Evolutionary conservation across 1,140 invertebrate species (phyloP).

Genomic region (Drosophila santomea): DNA sequence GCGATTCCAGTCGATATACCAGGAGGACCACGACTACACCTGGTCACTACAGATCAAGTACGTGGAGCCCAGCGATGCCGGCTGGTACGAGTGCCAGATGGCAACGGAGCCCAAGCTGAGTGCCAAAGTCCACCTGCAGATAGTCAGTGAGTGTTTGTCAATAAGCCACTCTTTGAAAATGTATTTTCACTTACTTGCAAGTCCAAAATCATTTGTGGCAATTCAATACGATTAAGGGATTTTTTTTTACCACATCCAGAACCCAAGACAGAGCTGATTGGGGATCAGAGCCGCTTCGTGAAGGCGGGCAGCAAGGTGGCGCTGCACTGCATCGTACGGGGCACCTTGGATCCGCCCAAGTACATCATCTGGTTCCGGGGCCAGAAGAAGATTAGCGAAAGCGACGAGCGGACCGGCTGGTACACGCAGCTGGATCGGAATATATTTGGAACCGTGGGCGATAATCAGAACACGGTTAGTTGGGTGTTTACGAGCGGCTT

Average conservation of each 20-base stretch:
- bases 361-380: slow-evolving; percentile 88
- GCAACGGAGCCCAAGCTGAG: slow-evolving; percentile 90
- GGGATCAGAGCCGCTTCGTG: slow-evolving; percentile 87
- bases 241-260: slow-evolving; percentile 65
- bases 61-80: slow-evolving; percentile 87
- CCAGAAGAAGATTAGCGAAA: slow-evolving; percentile 87
- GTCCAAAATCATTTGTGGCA: too few species aligned
- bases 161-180: too few species aligned
- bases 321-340: slow-evolving; percentile 87
- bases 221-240: not conserved
- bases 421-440: slow-evolving; percentile 81
- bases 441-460: slow-evolving; percentile 76
- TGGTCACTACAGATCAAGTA: slow-evolving; percentile 95
- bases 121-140: slow-evolving; percentile 88
- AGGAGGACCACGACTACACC: slow-evolving; percentile 90
- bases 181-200: too few species aligned
- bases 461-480: slow-evolving; percentile 82
- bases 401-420: slow-evolving; percentile 76
- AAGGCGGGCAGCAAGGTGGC: slow-evolving; percentile 87
- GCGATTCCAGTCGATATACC: slow-evolving; percentile 92
- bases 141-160: slow-evolving; percentile 87
- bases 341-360: slow-evolving; percentile 87
- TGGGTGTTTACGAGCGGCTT: slow-evolving; percentile 41
- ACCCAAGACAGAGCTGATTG: slow-evolving; percentile 87
- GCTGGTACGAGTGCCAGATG: slow-evolving; percentile 91